These are phyloP conservation scores for Fistularia tabacaria DNA, from an alignment of 2,797 vertebrate species.

Conservation along the genomic window DNA sequence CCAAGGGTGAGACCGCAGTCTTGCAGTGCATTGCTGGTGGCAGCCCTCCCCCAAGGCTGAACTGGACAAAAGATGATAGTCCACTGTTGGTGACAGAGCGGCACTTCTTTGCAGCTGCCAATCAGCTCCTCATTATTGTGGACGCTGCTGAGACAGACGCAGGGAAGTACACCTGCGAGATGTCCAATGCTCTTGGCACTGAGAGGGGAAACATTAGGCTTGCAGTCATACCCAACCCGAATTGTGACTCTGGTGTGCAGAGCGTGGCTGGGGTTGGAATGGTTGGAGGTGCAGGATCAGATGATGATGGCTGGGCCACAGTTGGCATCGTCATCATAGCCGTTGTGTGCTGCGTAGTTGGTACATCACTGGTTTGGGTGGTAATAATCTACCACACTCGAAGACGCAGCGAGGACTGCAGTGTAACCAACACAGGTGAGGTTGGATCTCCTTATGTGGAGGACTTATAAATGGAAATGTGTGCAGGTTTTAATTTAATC, in stretches of 20 bases:
- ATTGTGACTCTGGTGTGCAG: slow-evolving; percentile 85
- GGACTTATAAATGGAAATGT: too few relatives aligned
- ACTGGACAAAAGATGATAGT: slow-evolving; percentile 97
- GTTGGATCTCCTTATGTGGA: too few relatives aligned
- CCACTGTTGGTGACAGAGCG: slow-evolving; percentile 87
- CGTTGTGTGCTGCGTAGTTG: slow-evolving; percentile 97
- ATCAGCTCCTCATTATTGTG: slow-evolving; percentile 94
- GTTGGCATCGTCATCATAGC: slow-evolving; percentile 96
- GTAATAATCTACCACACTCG: slow-evolving; percentile 98
- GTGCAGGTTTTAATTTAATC: too few relatives aligned
- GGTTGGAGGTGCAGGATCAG: slow-evolving; percentile 40
- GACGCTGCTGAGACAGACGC: slow-evolving; percentile 86
- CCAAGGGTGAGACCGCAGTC: slow-evolving; percentile 91
- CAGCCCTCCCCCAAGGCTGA: slow-evolving; percentile 86
- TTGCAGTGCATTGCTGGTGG: slow-evolving; percentile 95
- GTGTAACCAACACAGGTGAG: slow-evolving; percentile 91
- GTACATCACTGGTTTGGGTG: slow-evolving; percentile 97
- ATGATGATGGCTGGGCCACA: slow-evolving; percentile 90
- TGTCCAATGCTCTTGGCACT: slow-evolving; percentile 93
- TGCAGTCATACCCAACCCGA: slow-evolving; percentile 85
- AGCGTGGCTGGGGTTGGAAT: slow-evolving; percentile 25
- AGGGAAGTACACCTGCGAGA: slow-evolving; percentile 92
- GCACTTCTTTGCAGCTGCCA: slow-evolving; percentile 95
- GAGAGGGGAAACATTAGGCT: slow-evolving; percentile 89
- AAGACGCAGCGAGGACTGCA: slow-evolving; percentile 90